These are phyloP conservation scores for Pluvianellus socialis DNA, from an alignment of 2,113 vertebrate species.

Conservation along the genomic window DNA sequence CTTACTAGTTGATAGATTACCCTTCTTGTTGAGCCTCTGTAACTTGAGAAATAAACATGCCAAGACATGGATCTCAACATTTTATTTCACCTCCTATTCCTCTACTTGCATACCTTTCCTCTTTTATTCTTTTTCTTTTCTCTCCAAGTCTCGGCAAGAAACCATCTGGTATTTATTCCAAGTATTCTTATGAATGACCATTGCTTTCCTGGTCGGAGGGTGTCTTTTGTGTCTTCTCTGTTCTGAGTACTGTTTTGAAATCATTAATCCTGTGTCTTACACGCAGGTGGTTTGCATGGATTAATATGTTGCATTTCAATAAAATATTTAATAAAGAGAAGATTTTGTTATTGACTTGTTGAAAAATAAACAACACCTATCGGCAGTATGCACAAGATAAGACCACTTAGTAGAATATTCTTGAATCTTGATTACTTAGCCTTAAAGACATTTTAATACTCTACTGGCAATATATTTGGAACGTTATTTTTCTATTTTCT, in stretches of 20 bases:
- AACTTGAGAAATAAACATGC: not conserved
- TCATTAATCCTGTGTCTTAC: not conserved
- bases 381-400: not conserved
- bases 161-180: not conserved
- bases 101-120: not conserved
- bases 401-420: not conserved
- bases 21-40: not conserved
- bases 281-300: too few relatives aligned
- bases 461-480: not conserved
- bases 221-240: not conserved
- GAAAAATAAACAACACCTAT: not conserved
- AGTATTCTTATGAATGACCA: not conserved
- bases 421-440: not conserved
- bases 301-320: not conserved
- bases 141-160: not conserved
- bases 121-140: not conserved
- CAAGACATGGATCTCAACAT: not conserved
- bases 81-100: not conserved
- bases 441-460: not conserved
- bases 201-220: not conserved
- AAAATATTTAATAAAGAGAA: not conserved
- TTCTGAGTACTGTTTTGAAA: not conserved
- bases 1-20: not conserved
- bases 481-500: not conserved
- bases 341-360: not conserved